Evolutionary conservation across 2,113 vertebrate species (phyloP), one percentile per base, ranked within the genome.

Genomic region (Melanerpes formicivorus): DNA sequence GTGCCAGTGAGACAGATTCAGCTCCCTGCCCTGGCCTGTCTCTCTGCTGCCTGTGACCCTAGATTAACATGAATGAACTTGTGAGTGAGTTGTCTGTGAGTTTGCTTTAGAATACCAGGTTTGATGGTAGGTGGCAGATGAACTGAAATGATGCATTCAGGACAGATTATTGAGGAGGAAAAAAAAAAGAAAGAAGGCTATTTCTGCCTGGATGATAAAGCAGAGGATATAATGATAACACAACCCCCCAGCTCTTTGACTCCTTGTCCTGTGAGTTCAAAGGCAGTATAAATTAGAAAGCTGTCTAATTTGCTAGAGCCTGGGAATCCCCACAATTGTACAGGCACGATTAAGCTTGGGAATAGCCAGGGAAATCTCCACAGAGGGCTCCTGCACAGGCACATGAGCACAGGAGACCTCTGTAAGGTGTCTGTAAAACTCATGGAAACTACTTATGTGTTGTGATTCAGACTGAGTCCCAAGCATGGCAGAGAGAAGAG

Each of bases 31-130:
- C 85, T 29, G 54, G 76, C 73, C 92, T 95, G 58, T 95, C 85
- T 86, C 93, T 95, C 73, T 74, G 62, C 80, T 0, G 21, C 83
- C 85, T 75, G 77, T 95, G 92, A 95, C 93, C 93, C 62, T 55
- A 72, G 69, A 95, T 80, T 93, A 95, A 90, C 86, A 95, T 94
- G 92, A 90, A 91, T 95, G 69, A 90, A 85, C 90, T 85, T 91
- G 82, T 93, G 90, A 94, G 88, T 72, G 88, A 29, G 48, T 60
- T 90, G 80, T 88, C n/a, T 93, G 25, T 67, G 83, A 90, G 76
- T 40, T 86, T 91, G 65, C 76, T 78, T 93, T 85, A 86, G 82
- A 88, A 92, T 85, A 67, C 46, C 17, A 67, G 32, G 37, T 74
- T 88, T 90, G 79, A 66, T 89, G 34, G 84, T 89, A 87, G 79